Conservation (phyloP, 2,113 vertebrate species). For the Rhea pennata region DNA sequence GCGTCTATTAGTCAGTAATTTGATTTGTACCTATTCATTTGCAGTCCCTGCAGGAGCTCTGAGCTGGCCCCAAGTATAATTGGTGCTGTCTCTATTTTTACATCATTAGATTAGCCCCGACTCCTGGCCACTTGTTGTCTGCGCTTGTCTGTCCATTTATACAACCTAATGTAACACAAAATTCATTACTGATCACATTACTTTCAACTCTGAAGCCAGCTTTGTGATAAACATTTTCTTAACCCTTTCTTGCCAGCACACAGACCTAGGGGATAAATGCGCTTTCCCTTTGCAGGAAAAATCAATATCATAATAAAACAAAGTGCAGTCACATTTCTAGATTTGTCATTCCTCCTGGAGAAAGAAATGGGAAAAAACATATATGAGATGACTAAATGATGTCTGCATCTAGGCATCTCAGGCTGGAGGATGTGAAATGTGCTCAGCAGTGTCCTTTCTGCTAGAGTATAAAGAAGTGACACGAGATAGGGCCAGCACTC, state of each 20-base stretch:
- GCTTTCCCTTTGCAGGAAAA: slow-evolving; percentile 74
- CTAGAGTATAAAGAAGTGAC: slow-evolving; percentile 43
- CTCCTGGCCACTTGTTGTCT: slow-evolving; percentile 97
- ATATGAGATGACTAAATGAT: slow-evolving; percentile 74
- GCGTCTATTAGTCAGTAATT: slow-evolving; percentile 93
- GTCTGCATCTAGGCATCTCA: slow-evolving; percentile 69
- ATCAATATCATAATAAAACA: slow-evolving; percentile 82
- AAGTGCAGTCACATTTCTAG: slow-evolving; percentile 82
- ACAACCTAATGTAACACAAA: slow-evolving; percentile 99
- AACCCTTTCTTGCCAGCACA: slow-evolving; percentile 78
- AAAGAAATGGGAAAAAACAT: slow-evolving; percentile 67
- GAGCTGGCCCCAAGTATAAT: slow-evolving; percentile 93
- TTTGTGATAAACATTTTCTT: slow-evolving; percentile 89
- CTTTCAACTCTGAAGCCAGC: slow-evolving; percentile 92
- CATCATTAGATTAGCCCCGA: slow-evolving; percentile 99
- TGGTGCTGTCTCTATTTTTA: slow-evolving; percentile 94
- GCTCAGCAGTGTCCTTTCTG: slow-evolving; percentile 46
- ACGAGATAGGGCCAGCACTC: slow-evolving; percentile 39
- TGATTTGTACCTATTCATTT: slow-evolving; percentile 94
- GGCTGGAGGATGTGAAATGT: slow-evolving; percentile 50
- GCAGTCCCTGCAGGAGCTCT: slow-evolving; percentile 89
- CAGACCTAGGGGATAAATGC: slow-evolving; percentile 74
- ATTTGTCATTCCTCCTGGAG: slow-evolving; percentile 76
- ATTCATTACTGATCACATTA: slow-evolving; percentile 99
- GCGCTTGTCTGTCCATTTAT: slow-evolving; percentile 91